phyloP scores from a whole-genome alignment of 2,113 vertebrate species.

The Vireo altiloquus region DNA sequence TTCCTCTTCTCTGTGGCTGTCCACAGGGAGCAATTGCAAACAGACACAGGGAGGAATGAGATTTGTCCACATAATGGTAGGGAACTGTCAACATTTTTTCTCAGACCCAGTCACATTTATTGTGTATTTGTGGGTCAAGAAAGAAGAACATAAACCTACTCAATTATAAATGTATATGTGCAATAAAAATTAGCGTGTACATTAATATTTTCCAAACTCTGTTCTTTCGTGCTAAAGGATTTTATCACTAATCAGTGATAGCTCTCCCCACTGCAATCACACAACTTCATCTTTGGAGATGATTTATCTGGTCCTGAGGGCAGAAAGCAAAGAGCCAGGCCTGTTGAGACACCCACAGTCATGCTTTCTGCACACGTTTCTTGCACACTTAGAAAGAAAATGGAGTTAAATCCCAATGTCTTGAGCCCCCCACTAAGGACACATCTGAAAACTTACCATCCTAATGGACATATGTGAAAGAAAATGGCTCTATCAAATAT shows the following conservation, averaged over 20 bases:
- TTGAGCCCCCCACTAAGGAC: neutral
- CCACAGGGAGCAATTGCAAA: neutral
- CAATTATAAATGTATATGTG: neutral
- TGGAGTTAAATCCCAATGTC: neutral
- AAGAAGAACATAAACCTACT: neutral
- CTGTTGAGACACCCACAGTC: neutral
- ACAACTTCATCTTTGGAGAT: neutral
- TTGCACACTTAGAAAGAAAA: neutral
- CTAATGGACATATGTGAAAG: neutral
- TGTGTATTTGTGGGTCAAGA: neutral
- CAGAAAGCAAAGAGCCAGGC: neutral
- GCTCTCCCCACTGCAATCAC: neutral
- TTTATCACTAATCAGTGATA: neutral
- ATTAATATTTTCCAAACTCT: neutral
- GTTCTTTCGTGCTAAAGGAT: neutral
- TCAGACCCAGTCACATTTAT: neutral
- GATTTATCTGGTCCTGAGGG: neutral
- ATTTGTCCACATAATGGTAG: neutral
- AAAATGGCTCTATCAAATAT: neutral
- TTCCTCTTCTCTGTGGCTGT: neutral
- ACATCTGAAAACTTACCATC: neutral
- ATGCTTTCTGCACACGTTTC: neutral
- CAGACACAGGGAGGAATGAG: neutral
- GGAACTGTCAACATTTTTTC: neutral
- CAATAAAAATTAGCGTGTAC: neutral